phyloP scores from a whole-genome alignment of 2,113 vertebrate species.

The Athene cunicularia region DNA sequence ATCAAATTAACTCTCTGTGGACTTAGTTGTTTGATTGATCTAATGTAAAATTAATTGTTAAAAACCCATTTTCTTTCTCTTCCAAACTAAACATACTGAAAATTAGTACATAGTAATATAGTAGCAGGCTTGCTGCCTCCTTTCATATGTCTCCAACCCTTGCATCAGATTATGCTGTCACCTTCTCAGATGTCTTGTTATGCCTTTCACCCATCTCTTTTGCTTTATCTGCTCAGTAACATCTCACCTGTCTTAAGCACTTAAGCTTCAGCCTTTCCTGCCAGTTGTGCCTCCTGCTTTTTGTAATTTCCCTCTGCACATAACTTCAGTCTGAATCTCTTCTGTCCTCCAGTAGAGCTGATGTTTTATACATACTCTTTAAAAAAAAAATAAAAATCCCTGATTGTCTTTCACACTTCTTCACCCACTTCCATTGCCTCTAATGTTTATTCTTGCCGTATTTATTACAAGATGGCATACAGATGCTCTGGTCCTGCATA shows the following conservation, averaged over 20 bases:
- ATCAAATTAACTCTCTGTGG: not conserved
- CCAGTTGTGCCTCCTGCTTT: not conserved
- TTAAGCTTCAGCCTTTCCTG: slow-evolving; percentile 11
- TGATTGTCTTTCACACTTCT: not conserved
- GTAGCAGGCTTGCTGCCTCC: not conserved
- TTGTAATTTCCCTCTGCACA: not conserved
- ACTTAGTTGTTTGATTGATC: not conserved
- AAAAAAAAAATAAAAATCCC: not conserved
- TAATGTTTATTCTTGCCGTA: not conserved
- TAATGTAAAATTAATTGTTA: not conserved
- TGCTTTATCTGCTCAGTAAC: not conserved
- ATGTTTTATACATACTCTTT: not conserved
- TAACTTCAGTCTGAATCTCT: not conserved
- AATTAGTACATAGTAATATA: not conserved
- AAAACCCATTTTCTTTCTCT: not conserved
- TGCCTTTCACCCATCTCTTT: not conserved
- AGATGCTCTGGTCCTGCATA: not conserved
- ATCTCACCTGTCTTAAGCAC: slow-evolving; percentile 1
- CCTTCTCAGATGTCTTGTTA: not conserved
- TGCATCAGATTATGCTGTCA: not conserved
- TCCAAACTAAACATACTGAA: not conserved
- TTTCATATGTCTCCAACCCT: not conserved
- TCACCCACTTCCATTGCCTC: not conserved
- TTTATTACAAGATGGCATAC: slow-evolving; percentile 10
- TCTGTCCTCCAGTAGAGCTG: not conserved